Conservation (phyloP, 2,797 vertebrate species). For the Siniperca obscura region DNA sequence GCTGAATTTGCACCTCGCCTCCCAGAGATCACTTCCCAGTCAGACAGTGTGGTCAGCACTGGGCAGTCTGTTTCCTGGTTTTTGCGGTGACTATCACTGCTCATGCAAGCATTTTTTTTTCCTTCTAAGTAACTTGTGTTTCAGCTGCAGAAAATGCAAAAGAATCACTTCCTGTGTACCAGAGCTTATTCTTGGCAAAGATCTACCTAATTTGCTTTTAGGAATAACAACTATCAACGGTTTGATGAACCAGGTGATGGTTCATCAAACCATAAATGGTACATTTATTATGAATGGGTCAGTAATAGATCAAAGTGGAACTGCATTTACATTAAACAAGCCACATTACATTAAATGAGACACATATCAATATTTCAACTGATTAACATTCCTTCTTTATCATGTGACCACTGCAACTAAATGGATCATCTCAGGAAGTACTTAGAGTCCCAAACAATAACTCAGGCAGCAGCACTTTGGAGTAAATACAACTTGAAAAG, state of each 20-base stretch:
- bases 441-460: neutral
- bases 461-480: neutral
- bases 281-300: neutral
- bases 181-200: neutral
- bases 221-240: neutral
- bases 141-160: constrained; percentile 26
- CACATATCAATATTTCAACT: constrained; percentile 10
- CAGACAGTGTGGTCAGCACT: constrained; percentile 36
- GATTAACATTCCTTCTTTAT: constrained; percentile 6
- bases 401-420: neutral
- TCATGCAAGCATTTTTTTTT: constrained; percentile 63
- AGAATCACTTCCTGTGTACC: constrained; percentile 5
- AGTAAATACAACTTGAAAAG: neutral
- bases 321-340: neutral
- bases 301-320: neutral
- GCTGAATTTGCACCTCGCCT: constrained; percentile 33
- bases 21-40: constrained; percentile 56
- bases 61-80: constrained; percentile 64
- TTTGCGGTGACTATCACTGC: constrained; percentile 59
- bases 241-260: neutral
- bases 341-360: constrained; percentile 2
- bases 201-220: neutral
- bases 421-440: neutral
- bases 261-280: no score
- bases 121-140: constrained; percentile 6